phyloP scores from a whole-genome alignment of 2,888 invertebrate species.

The Piscicola geometra region DNA sequence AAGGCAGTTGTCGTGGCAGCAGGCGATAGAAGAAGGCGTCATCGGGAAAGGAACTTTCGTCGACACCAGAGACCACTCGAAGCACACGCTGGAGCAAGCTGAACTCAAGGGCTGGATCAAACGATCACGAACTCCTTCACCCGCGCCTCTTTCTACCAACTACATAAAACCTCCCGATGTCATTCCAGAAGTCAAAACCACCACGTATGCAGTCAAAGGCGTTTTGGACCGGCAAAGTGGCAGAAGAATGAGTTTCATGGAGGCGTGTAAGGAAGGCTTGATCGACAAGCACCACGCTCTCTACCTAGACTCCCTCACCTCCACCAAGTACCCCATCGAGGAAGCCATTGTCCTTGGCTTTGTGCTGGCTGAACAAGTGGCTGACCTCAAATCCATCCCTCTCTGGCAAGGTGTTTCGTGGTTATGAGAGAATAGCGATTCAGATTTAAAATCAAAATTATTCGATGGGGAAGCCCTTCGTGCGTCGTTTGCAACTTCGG shows the following conservation, averaged over 20 bases:
- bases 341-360: constrained; percentile 53
- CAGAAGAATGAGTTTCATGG: constrained; percentile 40
- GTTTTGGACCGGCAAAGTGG: constrained; percentile 49
- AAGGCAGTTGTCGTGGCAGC: constrained; percentile 32
- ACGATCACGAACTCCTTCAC: constrained; percentile 5
- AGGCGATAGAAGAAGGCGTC: constrained; percentile 38
- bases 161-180: constrained; percentile 31
- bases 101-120: constrained; percentile 10
- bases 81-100: constrained; percentile 25
- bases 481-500: too few species aligned
- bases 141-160: constrained; percentile 10
- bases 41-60: constrained; percentile 36
- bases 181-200: constrained; percentile 45
- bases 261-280: constrained; percentile 45
- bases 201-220: constrained; percentile 51
- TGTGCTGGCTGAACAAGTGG: constrained; percentile 50
- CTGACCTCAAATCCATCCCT: constrained; percentile 48
- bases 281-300: constrained; percentile 48
- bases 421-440: neutral
- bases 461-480: too few species aligned
- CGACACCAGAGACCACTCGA: constrained; percentile 3
- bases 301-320: constrained; percentile 49
- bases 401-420: constrained; percentile 46
- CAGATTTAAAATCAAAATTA: neutral
- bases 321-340: constrained; percentile 48